Evolutionary conservation across 2,888 invertebrate species (phyloP), one percentile per base, ranked within the genome.

Genomic region (Chrysolina americana): DNA sequence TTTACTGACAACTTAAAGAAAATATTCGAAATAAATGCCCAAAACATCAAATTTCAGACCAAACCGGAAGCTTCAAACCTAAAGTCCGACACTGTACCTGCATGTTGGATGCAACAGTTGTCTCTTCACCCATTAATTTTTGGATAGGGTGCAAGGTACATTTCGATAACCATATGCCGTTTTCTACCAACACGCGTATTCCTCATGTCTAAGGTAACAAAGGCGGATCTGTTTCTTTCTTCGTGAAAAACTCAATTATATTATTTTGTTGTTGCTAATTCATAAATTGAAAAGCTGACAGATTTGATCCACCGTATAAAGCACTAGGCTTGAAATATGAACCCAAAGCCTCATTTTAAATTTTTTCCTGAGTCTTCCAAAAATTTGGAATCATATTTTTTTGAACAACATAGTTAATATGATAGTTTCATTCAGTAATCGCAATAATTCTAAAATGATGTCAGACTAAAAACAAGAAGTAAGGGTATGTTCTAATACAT

Each of bases 51-150:
- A 23, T 21, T 13, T 10, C 19, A 21, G 19, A 53, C 19, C 19
- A 53, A 2, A 21, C 21, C 59, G 28, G 36, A 36, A 36, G 36
- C 36, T 36, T 36, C 3, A 6, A 36, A 36, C 36, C 8, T 36
- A 36, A 21, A 53, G 59, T 59, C 59, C 59, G 59, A n/a, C 36
- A 15, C 59, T 59, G 74, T 64, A 68, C 56, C 23, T 53, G 68
- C 47, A 48, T 65, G 65, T 65, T 41, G 69, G 44, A 56, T 65
- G 75, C 75, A 75, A 71, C 75, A 75, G 75, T 75, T 75, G 71
- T 68, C 53, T 53, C 36, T 21, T 19, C 17, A 47, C 69, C 65
- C 69, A 69, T 73, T 69, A 68, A 36, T 65, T 65, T 23, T 47
- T 59, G 65, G 70, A 41, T 47, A 48, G 71, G 68, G 59, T 59